Percentiles rank a stretch among this genome's conserved stretches.
These are phyloP conservation scores for Pandemis heparana DNA, from an alignment of 2,888 invertebrate species.

Conservation along the genomic window DNA sequence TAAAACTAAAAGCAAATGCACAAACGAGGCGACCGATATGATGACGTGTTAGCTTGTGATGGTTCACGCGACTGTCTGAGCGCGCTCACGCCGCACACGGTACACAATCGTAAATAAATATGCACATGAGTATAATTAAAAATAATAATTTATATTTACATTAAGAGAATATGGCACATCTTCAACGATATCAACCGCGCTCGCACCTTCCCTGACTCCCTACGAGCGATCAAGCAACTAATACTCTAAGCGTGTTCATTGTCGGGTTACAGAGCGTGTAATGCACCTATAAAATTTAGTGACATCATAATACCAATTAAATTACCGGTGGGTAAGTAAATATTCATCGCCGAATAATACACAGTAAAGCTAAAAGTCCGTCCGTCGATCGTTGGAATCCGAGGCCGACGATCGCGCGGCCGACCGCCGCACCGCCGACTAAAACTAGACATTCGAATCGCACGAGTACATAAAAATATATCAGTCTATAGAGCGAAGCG, in stretches of 20 bases:
- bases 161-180: constrained; percentile 85
- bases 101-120: constrained; percentile 80
- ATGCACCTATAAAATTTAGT: constrained; percentile 73
- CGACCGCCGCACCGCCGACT: constrained; percentile 66
- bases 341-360: constrained; percentile 71
- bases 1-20: constrained; percentile 82
- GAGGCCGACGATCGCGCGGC: constrained; percentile 65
- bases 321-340: constrained; percentile 84
- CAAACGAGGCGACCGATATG: constrained; percentile 75
- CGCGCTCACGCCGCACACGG: constrained; percentile 57
- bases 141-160: constrained; percentile 84
- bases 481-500: constrained; percentile 81
- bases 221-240: constrained; percentile 64
- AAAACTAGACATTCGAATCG: constrained; percentile 77
- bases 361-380: constrained; percentile 56
- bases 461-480: constrained; percentile 80
- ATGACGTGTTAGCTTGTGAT: constrained; percentile 69
- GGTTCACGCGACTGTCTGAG: constrained; percentile 66
- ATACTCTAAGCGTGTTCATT: constrained; percentile 47
- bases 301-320: constrained; percentile 82
- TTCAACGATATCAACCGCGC: constrained; percentile 77
- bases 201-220: constrained; percentile 56
- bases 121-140: constrained; percentile 75
- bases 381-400: constrained; percentile 56
- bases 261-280: constrained; percentile 53